Evolutionary conservation across 2,113 vertebrate genomes (phyloP).

Genomic region (Corythaeola cristata): DNA sequence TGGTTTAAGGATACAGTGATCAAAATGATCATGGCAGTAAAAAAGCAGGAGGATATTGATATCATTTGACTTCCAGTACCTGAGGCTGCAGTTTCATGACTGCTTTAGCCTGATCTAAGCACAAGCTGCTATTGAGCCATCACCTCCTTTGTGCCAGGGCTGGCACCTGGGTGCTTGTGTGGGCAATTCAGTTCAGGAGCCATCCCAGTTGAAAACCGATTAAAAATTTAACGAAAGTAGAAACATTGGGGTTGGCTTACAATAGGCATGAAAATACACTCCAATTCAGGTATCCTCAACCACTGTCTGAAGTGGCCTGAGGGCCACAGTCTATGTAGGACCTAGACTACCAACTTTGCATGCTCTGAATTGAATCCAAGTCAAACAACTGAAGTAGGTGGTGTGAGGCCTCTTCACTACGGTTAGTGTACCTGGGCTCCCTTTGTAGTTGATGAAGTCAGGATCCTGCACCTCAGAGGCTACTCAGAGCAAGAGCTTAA

Average conservation of each 20-base stretch:
- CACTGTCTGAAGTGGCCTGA: neutral
- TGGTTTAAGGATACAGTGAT: neutral
- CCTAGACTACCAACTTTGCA: neutral
- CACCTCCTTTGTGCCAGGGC: neutral
- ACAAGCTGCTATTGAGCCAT: neutral
- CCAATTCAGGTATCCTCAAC: neutral
- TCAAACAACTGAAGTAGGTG: neutral
- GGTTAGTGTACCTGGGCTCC: neutral
- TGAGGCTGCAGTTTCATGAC: neutral
- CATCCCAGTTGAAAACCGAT: neutral
- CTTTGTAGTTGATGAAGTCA: neutral
- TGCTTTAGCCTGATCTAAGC: neutral
- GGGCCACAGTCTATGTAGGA: neutral
- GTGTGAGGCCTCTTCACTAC: neutral
- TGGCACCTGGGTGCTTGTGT: neutral
- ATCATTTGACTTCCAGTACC: neutral
- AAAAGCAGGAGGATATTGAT: neutral
- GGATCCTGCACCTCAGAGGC: neutral
- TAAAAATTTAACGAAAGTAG: neutral
- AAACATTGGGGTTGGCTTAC: neutral
- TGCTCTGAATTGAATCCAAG: neutral
- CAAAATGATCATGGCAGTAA: neutral
- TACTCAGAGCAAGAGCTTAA: neutral
- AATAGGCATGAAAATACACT: neutral
- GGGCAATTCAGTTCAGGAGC: neutral